Evolutionary conservation across 2,797 vertebrate species (phyloP).

Genomic region (Anableps anableps): DNA sequence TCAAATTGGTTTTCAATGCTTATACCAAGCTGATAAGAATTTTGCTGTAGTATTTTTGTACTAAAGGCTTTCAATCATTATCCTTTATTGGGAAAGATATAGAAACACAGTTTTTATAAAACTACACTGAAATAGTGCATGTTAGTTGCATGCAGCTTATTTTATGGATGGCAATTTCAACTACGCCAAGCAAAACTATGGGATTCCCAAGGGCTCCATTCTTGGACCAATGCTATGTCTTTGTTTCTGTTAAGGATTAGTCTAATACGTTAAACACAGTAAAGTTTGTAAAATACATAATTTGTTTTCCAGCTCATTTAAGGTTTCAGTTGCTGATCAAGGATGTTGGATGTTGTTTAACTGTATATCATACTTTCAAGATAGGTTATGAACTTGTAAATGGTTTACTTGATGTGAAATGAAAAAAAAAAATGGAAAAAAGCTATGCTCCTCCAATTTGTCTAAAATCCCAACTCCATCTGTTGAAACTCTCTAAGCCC

Average conservation of each 20-base stretch:
- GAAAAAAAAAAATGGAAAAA: not conserved
- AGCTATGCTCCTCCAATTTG: not conserved
- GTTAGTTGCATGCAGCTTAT: not conserved
- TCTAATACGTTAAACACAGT: not conserved
- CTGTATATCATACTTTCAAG: not conserved
- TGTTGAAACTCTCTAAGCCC: not conserved
- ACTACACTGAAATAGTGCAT: not conserved
- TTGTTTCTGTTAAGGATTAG: not conserved
- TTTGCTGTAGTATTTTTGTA: not conserved
- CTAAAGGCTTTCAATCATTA: not conserved
- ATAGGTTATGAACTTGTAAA: not conserved
- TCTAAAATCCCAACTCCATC: no score
- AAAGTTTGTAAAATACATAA: not conserved
- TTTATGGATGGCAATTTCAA: not conserved
- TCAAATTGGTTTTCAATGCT: not conserved
- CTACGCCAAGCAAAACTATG: not conserved
- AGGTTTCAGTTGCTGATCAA: not conserved
- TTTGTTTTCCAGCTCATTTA: not conserved
- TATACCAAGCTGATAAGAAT: not conserved
- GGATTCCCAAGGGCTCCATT: not conserved
- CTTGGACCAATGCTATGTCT: not conserved
- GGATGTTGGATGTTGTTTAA: not conserved
- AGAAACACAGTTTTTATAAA: not conserved
- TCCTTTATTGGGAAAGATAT: not conserved
- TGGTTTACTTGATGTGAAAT: not conserved